Percentiles rank a stretch among this genome's conserved stretches.
phyloP scores from a whole-genome alignment of 2,888 invertebrate genomes.

The Gari tellinella region DNA sequence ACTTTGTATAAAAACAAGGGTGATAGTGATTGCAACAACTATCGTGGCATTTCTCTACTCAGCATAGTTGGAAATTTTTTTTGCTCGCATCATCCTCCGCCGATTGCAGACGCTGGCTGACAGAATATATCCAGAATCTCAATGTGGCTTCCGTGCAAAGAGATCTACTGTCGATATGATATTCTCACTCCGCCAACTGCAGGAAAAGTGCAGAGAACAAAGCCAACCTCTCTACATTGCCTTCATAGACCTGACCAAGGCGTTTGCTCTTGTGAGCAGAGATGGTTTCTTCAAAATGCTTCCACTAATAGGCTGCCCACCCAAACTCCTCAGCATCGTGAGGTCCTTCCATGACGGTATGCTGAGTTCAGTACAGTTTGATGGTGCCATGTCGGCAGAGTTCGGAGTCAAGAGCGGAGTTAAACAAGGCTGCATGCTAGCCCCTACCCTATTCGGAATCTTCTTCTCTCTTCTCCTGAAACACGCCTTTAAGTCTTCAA shows the following conservation, averaged over 20 bases:
- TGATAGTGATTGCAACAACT: not conserved
- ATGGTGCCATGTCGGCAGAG: constrained; percentile 1
- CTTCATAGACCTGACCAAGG: constrained; percentile 56
- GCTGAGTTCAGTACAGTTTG: not conserved
- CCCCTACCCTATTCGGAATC: too few species aligned
- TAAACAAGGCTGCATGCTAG: not conserved
- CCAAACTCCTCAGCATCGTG: constrained; percentile 28
- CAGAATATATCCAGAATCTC: constrained; percentile 50
- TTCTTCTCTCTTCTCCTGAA: constrained; percentile 4
- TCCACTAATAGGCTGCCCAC: constrained; percentile 34
- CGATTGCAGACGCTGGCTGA: constrained; percentile 36
- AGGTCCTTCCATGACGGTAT: constrained; percentile 31
- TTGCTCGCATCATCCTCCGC: constrained; percentile 2
- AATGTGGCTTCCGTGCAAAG: constrained; percentile 46
- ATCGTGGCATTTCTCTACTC: constrained; percentile 50
- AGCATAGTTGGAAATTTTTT: constrained; percentile 37
- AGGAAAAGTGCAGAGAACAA: not conserved
- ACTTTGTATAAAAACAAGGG: too few species aligned
- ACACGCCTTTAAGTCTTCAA: constrained; percentile 1
- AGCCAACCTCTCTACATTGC: constrained; percentile 8
- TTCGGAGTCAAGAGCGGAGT: not conserved
- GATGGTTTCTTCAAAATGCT: constrained; percentile 43
- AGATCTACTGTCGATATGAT: constrained; percentile 40
- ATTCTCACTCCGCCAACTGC: constrained; percentile 24
- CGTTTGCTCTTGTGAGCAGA: constrained; percentile 35